A percentile compares a stretch with the other conserved stretches of the same genome.
These are phyloP conservation scores for Thamnaconus septentrionalis DNA, from an alignment of 2,113 vertebrate species.

Conservation along the genomic window DNA sequence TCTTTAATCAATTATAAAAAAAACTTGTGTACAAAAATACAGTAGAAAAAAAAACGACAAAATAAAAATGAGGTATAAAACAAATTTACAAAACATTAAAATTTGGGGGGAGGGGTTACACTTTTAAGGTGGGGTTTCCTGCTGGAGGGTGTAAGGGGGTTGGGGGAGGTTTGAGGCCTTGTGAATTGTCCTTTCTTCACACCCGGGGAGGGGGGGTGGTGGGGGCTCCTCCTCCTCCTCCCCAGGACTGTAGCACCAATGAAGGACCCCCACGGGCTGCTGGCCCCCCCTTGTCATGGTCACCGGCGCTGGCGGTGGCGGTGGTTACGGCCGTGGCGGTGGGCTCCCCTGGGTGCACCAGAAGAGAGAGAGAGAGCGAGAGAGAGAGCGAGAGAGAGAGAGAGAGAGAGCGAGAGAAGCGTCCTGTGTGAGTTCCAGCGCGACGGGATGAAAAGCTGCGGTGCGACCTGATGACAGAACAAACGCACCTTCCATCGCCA, in stretches of 20 bases:
- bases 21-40: slow-evolving; percentile 63
- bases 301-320: too few relatives aligned
- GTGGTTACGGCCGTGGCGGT: too few relatives aligned
- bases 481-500: slow-evolving; percentile 26
- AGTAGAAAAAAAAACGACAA: slow-evolving; percentile 69
- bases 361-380: neutral
- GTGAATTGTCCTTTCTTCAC: slow-evolving; percentile 39
- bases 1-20: slow-evolving; percentile 47
- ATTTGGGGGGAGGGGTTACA: slow-evolving; percentile 49
- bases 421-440: slow-evolving; percentile 39
- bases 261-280: too few relatives aligned
- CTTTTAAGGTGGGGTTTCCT: slow-evolving; percentile 49
- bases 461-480: slow-evolving; percentile 47
- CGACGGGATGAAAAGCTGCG: slow-evolving; percentile 28
- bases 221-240: neutral
- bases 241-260: too few relatives aligned
- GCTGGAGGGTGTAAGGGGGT: slow-evolving; percentile 11
- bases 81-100: slow-evolving; percentile 79
- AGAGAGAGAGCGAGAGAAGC: slow-evolving; percentile 19
- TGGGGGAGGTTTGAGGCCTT: slow-evolving; percentile 11
- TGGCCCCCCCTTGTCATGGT: too few relatives aligned
- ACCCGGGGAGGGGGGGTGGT: slow-evolving; percentile 1
- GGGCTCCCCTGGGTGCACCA: too few relatives aligned
- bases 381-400: slow-evolving; percentile 8
- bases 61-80: slow-evolving; percentile 95